Evolutionary conservation across 2,888 invertebrate genomes (phyloP), one percentile per base, ranked within the genome.

Genomic region (Polyommatus iphigenia): DNA sequence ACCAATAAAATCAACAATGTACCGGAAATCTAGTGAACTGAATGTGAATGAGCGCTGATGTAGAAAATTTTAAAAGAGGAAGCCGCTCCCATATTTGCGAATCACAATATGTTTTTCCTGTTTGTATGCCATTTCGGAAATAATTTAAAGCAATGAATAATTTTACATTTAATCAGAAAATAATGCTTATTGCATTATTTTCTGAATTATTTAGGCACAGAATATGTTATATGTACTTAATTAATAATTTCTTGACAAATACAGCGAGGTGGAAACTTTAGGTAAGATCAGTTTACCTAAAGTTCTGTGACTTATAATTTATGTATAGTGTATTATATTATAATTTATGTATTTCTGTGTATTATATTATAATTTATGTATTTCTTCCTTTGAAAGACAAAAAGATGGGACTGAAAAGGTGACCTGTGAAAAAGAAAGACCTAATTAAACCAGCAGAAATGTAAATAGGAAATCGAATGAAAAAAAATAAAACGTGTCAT

Each of bases 21-120:
- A 29, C 15, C 67, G 29, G 67, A 67, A 67, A 67, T 7, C 32
- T 32, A 2, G 6, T 67, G 67, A 67, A 67, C 29, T 67, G 67
- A 15, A 67, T 67, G 67, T 29, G 67, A 67, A 32, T 6, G 32
- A 32, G 29, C 29, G 29, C 5, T 67, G 67, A 67, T 67, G 67
- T 67, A 67, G 67, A 67, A 67, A 67, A 67, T 32, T 67, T 29
- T 67, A 29, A 15, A 67, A 29, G 32, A 67, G 67, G 67, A 67
- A 67, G 18, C 67, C 67, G 67, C 67, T 29, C 67, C 67, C 29
- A 32, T 32, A 67, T 67, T 67, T 2, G 29, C 54, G 18, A 20
- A 67, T 67, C 67, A 32, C 4, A 24, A 0, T 62, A 2, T 20
- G 8, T 32, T 29, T 32, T 67, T 67, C 29, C 67, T 32, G 67